Conservation (phyloP, 2,888 invertebrate genomes). For the Phorcus lineatus region DNA sequence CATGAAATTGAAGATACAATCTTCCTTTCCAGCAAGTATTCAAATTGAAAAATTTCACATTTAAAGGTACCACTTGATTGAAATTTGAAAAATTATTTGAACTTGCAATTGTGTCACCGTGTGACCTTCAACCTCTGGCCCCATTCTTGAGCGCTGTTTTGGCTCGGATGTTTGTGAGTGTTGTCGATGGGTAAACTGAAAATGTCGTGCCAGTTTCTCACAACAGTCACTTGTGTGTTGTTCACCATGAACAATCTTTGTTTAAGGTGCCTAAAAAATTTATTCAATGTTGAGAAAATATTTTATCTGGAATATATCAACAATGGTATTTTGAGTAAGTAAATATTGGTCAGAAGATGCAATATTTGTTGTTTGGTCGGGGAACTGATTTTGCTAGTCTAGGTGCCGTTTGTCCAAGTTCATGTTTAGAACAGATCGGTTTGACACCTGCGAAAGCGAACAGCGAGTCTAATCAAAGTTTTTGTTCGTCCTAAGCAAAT, state of each 20-base stretch:
- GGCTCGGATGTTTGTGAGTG: not conserved
- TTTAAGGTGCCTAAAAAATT: constrained; percentile 9
- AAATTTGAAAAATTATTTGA: too few species aligned
- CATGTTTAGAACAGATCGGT: not conserved
- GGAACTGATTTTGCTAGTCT: not conserved
- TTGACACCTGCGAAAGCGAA: constrained; percentile 4
- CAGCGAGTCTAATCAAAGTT: constrained; percentile 15
- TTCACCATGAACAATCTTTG: not conserved
- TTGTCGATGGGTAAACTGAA: not conserved
- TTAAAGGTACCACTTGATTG: too few species aligned
- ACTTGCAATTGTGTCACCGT: not conserved
- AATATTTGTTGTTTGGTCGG: constrained; percentile 20
- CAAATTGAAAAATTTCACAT: too few species aligned
- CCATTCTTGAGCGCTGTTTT: not conserved
- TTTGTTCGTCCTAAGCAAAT: not conserved
- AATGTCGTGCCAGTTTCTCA: constrained; percentile 1
- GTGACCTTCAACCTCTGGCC: not conserved
- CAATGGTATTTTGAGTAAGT: not conserved
- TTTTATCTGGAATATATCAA: constrained; percentile 22
- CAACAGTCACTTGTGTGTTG: not conserved
- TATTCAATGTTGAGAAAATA: constrained; percentile 24
- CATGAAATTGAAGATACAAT: too few species aligned
- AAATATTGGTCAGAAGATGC: not conserved
- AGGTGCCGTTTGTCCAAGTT: not conserved
- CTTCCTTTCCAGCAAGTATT: too few species aligned